These are phyloP conservation scores for Agriotes lineatus DNA, from an alignment of 2,888 invertebrate species.

Conservation along the genomic window DNA sequence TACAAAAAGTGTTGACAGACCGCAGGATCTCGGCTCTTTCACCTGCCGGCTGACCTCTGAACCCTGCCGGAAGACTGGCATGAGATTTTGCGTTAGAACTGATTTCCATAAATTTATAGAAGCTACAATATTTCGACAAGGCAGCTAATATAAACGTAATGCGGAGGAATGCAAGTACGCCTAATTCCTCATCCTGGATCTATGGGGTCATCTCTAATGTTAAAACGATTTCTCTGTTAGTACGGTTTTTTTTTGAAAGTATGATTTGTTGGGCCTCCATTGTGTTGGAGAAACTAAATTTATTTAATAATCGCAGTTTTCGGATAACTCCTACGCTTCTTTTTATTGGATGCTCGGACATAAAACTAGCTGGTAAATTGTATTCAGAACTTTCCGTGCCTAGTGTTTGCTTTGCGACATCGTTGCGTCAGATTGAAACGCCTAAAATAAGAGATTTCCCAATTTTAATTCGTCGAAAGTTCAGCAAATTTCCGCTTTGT, in stretches of 20 bases:
- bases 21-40: conserved; percentile 6
- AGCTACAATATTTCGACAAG: conserved; percentile 9
- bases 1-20: conserved; percentile 17
- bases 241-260: not conserved
- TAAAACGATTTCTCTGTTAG: not conserved
- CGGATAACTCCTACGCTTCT: not conserved
- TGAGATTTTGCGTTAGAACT: conserved; percentile 14
- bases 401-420: no score
- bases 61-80: conserved; percentile 14
- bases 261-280: not conserved
- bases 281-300: conserved; percentile 6
- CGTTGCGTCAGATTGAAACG: no score
- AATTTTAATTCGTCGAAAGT: no score
- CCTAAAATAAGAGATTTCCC: no score
- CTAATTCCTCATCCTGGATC: not conserved
- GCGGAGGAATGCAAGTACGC: not conserved
- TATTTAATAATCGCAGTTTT: not conserved
- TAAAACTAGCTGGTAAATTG: not conserved
- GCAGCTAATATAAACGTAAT: not conserved
- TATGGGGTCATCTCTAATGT: not conserved
- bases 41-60: conserved; percentile 20
- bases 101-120: conserved; percentile 17
- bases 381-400: no score
- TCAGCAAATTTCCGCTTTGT: no score
- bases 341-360: not conserved